Conservation (phyloP, 2,113 vertebrate genomes). For the Pollachius pollachius region DNA sequence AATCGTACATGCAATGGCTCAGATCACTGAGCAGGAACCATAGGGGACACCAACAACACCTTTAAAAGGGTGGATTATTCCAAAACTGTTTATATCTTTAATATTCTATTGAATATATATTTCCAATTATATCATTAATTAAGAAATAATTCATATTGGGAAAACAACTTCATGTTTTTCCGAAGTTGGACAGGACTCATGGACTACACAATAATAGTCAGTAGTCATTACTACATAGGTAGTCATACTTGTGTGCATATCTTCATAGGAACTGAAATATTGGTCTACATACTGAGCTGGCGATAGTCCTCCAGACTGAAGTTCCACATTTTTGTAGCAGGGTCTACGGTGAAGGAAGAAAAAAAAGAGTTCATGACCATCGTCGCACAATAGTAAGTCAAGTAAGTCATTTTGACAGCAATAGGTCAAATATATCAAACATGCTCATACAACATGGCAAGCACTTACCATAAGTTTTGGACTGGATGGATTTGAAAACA, state of each 20-base stretch:
- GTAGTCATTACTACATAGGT: neutral
- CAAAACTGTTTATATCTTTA: too few species aligned
- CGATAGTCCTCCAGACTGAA: conserved; percentile 85
- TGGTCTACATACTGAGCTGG: conserved; percentile 79
- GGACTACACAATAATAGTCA: too few species aligned
- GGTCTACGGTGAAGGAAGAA: conserved; percentile 72
- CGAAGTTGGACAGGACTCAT: too few species aligned
- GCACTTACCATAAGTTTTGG: conserved; percentile 85
- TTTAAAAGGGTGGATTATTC: neutral
- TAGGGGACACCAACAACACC: neutral
- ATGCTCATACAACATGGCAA: neutral
- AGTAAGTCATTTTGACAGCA: neutral
- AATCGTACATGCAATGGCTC: too few species aligned
- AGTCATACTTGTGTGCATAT: too few species aligned
- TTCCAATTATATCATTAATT: too few species aligned
- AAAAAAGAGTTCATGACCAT: neutral
- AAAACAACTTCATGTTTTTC: too few species aligned
- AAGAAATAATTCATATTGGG: too few species aligned
- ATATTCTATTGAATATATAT: too few species aligned
- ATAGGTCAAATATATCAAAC: too few species aligned
- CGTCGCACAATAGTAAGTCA: neutral
- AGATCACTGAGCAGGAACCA: neutral
- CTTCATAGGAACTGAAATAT: too few species aligned
- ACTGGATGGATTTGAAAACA: conserved; percentile 86
- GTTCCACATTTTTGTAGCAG: conserved; percentile 85